Percentiles rank a stretch among this genome's conserved stretches.
These are phyloP conservation scores for Torymus auratus DNA, from an alignment of 2,888 invertebrate species.

Conservation along the genomic window DNA sequence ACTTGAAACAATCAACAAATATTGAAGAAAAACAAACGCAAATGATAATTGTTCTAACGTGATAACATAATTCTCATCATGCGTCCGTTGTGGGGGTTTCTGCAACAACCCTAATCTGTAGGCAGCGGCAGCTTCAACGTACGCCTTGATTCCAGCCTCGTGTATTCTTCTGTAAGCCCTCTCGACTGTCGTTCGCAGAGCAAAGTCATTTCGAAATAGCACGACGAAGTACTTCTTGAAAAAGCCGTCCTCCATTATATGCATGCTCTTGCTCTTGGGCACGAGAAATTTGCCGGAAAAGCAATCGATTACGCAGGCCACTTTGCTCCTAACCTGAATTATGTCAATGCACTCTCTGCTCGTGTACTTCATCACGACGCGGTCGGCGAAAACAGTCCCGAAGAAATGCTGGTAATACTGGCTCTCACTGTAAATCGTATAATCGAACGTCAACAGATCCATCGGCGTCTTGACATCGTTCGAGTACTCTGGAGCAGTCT, in stretches of 20 bases:
- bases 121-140: too few relatives aligned
- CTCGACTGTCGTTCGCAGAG: not conserved
- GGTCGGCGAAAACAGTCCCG: not conserved
- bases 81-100: too few relatives aligned
- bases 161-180: not conserved
- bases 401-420: constrained; percentile 21
- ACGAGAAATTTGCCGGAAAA: not conserved
- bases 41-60: not conserved
- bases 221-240: constrained; percentile 1
- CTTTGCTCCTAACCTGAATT: not conserved
- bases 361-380: not conserved
- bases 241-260: not conserved
- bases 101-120: too few relatives aligned
- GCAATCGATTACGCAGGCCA: constrained; percentile 13
- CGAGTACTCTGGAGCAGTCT: constrained; percentile 23
- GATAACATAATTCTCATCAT: not conserved
- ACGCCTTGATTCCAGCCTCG: too few relatives aligned
- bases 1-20: not conserved
- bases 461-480: not conserved
- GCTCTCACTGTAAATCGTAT: constrained; percentile 14
- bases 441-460: constrained; percentile 6
- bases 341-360: too few relatives aligned
- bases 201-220: constrained; percentile 17
- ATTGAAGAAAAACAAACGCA: constrained; percentile 1
- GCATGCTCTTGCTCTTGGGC: not conserved